Base-by-base conservation (phyloP, 2,888 invertebrate species). In the Eretmocerus hayati region DNA sequence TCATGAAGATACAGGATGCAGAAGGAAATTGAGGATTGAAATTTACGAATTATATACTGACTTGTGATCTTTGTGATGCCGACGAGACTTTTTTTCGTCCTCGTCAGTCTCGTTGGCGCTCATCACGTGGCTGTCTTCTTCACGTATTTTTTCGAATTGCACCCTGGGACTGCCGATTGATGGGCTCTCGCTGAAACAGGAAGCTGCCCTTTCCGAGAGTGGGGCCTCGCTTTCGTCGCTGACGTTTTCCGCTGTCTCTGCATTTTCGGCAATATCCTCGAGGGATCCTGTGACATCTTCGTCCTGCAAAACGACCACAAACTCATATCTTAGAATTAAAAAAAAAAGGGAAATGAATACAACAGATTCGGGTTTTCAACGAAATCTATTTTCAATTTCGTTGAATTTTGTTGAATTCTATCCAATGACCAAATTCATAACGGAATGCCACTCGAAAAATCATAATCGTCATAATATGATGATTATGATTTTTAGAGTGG, bases 31-130 rank as follows among this genome's bases (percentile, higher is more conserved):
- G n/a, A n/a, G n/a, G n/a, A n/a, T n/a, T n/a, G n/a, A n/a, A n/a
- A n/a, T n/a, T n/a, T n/a, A n/a, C n/a, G n/a, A n/a, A n/a, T n/a
- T 6, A 26, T 11, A 11, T 6, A 33, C 61, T 62, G 43, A 71
- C 71, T 70, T 71, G 56, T 69, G 68, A 36, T 70, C 70, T 48
- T 69, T 69, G 40, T 68, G 69, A 31, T 69, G 69, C 36, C 71
- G 59, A 19, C 69, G 64, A 31, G 58, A 50, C 48, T 66, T 67
- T n/a, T 63, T 62, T 21, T 69, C 69, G 4, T 71, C 70, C 4
- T 69, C 69, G 51, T 57, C 5, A 51, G 52, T 62, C 22, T 54
- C 48, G 35, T 48, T 57, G 19, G 40, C 43, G 40, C 42, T 52
- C 51, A 51, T 51, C 51, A 51, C 51, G 54, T 46, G 46, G 33